phyloP scores from a whole-genome alignment of 2,113 vertebrate species.

The Brachyhypopomus gauderio region DNA sequence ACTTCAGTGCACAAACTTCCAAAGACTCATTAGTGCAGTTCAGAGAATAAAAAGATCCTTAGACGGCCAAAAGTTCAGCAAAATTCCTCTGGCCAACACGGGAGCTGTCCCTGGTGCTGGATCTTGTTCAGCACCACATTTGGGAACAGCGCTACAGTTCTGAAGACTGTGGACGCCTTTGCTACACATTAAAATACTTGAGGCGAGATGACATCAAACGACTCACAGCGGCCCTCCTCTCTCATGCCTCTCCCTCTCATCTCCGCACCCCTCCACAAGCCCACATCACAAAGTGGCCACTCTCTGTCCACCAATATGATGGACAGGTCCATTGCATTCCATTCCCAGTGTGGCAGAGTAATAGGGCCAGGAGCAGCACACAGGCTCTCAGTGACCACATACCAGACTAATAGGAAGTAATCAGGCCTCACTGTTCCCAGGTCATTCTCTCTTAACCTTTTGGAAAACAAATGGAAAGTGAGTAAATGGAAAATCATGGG shows the following conservation, averaged over 20 bases:
- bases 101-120: slow-evolving; percentile 34
- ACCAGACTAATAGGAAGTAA: slow-evolving; percentile 55
- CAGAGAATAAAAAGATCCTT: not conserved
- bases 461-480: slow-evolving; percentile 48
- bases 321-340: slow-evolving; percentile 51
- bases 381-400: slow-evolving; percentile 55
- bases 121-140: slow-evolving; percentile 8
- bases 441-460: slow-evolving; percentile 56
- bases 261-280: slow-evolving; percentile 6
- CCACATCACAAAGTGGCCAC: slow-evolving; percentile 38
- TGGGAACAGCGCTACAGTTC: not conserved
- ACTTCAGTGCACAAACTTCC: not conserved
- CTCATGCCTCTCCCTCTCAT: slow-evolving; percentile 39
- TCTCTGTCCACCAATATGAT: slow-evolving; percentile 49
- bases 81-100: not conserved
- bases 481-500: slow-evolving; percentile 49
- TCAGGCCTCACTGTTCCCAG: slow-evolving; percentile 54
- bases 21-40: not conserved
- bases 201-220: slow-evolving; percentile 22
- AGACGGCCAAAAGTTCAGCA: not conserved
- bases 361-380: slow-evolving; percentile 48
- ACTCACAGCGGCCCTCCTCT: slow-evolving; percentile 28
- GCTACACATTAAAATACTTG: slow-evolving; percentile 24
- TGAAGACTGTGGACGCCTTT: slow-evolving; percentile 11
- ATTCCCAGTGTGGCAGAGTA: slow-evolving; percentile 33